Evolutionary conservation across 2,888 invertebrate species (phyloP).

Genomic region (Lasioglossum pauxillum): DNA sequence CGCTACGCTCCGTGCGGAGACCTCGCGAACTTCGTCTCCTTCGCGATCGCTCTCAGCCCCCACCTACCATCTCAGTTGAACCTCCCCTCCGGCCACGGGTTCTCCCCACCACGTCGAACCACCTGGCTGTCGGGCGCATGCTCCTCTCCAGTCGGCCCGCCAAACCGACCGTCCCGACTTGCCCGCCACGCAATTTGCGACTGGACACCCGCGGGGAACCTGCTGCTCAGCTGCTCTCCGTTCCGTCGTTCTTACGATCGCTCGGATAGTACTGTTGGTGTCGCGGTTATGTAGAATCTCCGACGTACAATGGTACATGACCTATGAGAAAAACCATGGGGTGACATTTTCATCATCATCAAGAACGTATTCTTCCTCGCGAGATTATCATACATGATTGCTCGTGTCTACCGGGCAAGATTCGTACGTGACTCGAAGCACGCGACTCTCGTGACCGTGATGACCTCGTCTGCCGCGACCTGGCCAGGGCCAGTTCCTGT

Average conservation of each 20-base stretch:
- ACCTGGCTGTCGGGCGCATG: slow-evolving; percentile 73
- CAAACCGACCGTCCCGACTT: slow-evolving; percentile 49
- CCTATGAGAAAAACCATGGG: neutral
- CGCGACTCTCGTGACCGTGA: slow-evolving; percentile 34
- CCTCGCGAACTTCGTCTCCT: slow-evolving; percentile 81
- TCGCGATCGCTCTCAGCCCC: slow-evolving; percentile 35
- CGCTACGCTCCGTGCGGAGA: slow-evolving; percentile 82
- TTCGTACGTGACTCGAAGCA: slow-evolving; percentile 29
- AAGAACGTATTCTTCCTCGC: neutral
- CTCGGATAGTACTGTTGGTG: neutral
- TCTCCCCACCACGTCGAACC: slow-evolving; percentile 46
- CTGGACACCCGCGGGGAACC: slow-evolving; percentile 32
- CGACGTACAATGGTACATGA: neutral
- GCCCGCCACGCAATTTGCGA: slow-evolving; percentile 53
- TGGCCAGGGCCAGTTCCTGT: neutral
- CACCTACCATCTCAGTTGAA: slow-evolving; percentile 32
- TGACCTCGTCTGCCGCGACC: slow-evolving; percentile 14
- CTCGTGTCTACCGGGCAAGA: neutral
- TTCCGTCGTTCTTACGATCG: neutral
- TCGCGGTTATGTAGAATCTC: neutral
- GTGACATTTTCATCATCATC: neutral
- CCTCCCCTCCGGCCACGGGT: neutral
- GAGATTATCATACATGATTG: neutral
- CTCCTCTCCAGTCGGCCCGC: slow-evolving; percentile 62
- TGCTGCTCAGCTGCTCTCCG: slow-evolving; percentile 13